Percentiles rank a stretch among this genome's conserved stretches.
These are phyloP conservation scores for Terrapene triunguis DNA, from an alignment of 2,113 vertebrate species.

Conservation along the genomic window DNA sequence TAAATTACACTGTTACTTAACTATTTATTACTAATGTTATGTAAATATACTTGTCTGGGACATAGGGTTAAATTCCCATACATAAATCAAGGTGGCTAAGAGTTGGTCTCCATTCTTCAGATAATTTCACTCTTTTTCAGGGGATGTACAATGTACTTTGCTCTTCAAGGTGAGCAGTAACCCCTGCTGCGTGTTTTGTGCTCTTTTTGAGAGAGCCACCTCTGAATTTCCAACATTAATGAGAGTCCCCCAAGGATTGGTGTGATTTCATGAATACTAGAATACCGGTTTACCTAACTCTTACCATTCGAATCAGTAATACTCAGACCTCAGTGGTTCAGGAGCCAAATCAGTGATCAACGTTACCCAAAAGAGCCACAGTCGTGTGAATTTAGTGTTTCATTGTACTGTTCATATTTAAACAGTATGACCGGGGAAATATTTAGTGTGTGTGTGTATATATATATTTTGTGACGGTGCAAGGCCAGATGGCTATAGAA, in stretches of 20 bases:
- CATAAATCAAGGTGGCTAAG: neutral
- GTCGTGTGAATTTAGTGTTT: neutral
- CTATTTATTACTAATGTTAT: neutral
- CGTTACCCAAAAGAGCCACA: neutral
- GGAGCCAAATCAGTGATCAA: neutral
- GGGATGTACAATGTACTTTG: neutral
- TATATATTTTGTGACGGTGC: too few relatives aligned
- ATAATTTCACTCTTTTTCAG: neutral
- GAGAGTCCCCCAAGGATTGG: neutral
- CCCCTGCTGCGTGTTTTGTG: neutral
- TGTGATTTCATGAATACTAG: neutral
- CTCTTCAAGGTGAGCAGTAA: neutral
- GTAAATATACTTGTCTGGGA: neutral
- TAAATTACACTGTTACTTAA: neutral
- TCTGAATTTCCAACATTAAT: neutral
- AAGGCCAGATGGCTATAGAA: too few relatives aligned
- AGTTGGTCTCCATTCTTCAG: neutral
- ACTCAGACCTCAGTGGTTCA: neutral
- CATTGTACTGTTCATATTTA: neutral
- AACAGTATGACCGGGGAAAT: too few relatives aligned
- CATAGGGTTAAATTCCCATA: neutral
- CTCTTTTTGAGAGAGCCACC: neutral
- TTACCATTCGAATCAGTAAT: neutral
- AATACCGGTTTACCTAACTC: neutral
- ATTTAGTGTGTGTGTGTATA: too few relatives aligned